phyloP scores from a whole-genome alignment of 2,113 vertebrate species.

The Channa maculata region DNA sequence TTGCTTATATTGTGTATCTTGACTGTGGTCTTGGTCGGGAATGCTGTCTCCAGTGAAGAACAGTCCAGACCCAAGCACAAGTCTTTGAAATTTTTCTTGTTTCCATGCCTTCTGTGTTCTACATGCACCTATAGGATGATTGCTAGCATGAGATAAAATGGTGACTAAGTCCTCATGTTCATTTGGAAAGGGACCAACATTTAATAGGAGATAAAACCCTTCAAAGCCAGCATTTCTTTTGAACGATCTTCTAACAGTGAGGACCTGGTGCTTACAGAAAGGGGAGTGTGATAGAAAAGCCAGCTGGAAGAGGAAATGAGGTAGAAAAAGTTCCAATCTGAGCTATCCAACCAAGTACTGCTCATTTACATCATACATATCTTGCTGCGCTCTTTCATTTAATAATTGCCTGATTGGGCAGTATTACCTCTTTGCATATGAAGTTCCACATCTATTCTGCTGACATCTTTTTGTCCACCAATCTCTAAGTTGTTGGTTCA shows the following conservation, averaged over 20 bases:
- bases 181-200: slow-evolving; percentile 23
- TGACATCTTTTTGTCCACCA: no score
- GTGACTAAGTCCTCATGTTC: slow-evolving; percentile 31
- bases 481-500: no score
- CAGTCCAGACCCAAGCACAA: slow-evolving; percentile 76
- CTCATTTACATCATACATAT: slow-evolving; percentile 76
- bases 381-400: slow-evolving; percentile 69
- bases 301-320: slow-evolving; percentile 62
- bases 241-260: slow-evolving; percentile 17
- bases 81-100: slow-evolving; percentile 45
- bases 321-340: slow-evolving; percentile 66
- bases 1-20: slow-evolving; percentile 83
- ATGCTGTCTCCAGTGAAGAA: slow-evolving; percentile 78
- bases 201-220: slow-evolving; percentile 5
- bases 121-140: slow-evolving; percentile 43
- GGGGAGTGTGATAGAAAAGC: slow-evolving; percentile 48
- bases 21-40: slow-evolving; percentile 80
- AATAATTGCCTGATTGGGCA: slow-evolving; percentile 77
- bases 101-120: slow-evolving; percentile 81
- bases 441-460: slow-evolving; percentile 74
- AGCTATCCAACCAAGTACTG: slow-evolving; percentile 74
- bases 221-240: slow-evolving; percentile 36
- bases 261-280: slow-evolving; percentile 50
- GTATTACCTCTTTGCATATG: slow-evolving; percentile 79
- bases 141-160: slow-evolving; percentile 2